These are phyloP conservation scores for Pterocles burchelli DNA, from an alignment of 2,113 vertebrate species.

Conservation along the genomic window DNA sequence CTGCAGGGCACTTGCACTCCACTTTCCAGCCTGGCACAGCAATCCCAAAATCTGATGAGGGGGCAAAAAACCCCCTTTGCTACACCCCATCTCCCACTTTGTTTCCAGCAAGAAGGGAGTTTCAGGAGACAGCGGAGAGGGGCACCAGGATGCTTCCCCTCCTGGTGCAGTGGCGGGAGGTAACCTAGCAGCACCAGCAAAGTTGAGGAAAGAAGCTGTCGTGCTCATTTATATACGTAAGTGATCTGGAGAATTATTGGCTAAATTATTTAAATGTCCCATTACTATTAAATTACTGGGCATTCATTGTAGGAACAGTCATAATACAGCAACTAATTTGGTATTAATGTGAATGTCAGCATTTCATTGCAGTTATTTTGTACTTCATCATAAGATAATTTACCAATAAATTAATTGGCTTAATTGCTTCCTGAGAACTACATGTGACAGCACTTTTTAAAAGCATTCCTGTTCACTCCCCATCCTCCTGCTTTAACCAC, in stretches of 20 bases:
- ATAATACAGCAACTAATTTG: constrained; percentile 70
- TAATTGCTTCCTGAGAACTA: constrained; percentile 63
- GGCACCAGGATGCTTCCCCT: background rate
- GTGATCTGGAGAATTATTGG: constrained; percentile 56
- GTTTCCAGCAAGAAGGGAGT: background rate
- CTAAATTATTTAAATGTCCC: constrained; percentile 70
- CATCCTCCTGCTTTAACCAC: background rate
- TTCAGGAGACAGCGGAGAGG: background rate
- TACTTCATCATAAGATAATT: constrained; percentile 73
- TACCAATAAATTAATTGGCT: constrained; percentile 75
- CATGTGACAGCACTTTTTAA: background rate
- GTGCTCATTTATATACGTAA: constrained; percentile 58
- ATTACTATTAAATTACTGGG: constrained; percentile 74
- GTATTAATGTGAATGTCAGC: constrained; percentile 72
- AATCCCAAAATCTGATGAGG: background rate
- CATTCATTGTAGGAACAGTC: constrained; percentile 72
- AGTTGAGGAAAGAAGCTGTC: constrained; percentile 26
- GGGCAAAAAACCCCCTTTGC: background rate
- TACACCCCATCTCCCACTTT: background rate
- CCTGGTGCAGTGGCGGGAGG: background rate
- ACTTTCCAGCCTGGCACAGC: background rate
- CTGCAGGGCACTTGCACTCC: no score
- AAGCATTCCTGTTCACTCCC: background rate
- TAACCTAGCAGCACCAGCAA: constrained; percentile 16
- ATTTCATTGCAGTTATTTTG: constrained; percentile 73